These are phyloP conservation scores for Antennarius maculatus DNA, from an alignment of 2,797 vertebrate species.

Conservation along the genomic window DNA sequence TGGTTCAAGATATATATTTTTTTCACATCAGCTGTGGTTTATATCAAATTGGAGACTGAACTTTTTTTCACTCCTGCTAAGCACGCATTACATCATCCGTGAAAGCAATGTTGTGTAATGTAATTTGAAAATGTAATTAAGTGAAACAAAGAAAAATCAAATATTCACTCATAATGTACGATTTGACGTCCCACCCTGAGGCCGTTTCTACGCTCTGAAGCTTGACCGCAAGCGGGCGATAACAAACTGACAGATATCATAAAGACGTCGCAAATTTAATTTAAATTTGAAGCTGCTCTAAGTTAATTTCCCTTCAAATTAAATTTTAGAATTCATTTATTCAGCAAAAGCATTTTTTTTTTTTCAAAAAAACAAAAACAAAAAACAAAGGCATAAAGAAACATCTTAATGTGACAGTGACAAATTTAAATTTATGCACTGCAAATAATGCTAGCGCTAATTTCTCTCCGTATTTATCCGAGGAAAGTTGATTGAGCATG, in stretches of 20 bases:
- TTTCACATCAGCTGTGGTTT: no score
- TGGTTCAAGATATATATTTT: no score
- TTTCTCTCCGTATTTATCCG: constrained; percentile 44
- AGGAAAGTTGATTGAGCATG: constrained; percentile 40
- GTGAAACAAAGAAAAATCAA: no score
- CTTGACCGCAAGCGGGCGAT: neutral
- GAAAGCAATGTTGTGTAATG: no score
- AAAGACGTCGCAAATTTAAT: neutral
- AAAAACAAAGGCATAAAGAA: constrained; percentile 11
- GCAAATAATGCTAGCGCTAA: constrained; percentile 55
- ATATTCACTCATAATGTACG: no score
- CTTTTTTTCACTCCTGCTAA: no score
- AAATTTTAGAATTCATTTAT: constrained; percentile 47
- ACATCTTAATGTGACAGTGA: constrained; percentile 36
- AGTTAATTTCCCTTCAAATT: constrained; percentile 35
- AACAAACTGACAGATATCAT: neutral
- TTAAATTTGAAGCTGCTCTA: constrained; percentile 13
- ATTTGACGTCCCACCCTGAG: neutral
- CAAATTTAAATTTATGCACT: constrained; percentile 53
- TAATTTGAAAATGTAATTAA: no score
- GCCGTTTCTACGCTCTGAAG: neutral
- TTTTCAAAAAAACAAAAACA: neutral
- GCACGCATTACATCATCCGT: no score
- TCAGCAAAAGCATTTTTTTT: constrained; percentile 9
- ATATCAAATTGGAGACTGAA: no score